phyloP scores from a whole-genome alignment of 1,140 invertebrate genomes.

The Marisa cornuarietis region DNA sequence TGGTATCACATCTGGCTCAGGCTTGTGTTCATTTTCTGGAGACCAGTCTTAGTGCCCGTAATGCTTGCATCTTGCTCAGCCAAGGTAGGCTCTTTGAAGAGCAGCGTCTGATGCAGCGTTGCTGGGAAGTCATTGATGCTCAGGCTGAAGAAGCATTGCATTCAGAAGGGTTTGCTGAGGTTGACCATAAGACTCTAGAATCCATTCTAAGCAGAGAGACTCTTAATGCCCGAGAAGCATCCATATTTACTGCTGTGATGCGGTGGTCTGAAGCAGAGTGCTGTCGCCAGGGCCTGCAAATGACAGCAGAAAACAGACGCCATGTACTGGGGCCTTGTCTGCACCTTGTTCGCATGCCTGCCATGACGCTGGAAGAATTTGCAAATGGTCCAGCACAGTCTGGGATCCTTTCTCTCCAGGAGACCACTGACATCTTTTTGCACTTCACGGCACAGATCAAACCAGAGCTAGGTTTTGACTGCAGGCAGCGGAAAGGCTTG shows the following conservation, averaged over 20 bases:
- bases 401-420: constrained; percentile 78
- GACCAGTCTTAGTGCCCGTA: constrained; percentile 80
- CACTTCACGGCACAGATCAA: constrained; percentile 81
- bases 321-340: constrained; percentile 77
- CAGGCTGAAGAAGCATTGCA: constrained; percentile 82
- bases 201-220: constrained; percentile 85
- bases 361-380: constrained; percentile 88
- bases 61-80: constrained; percentile 84
- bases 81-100: constrained; percentile 84
- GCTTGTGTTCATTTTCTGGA: constrained; percentile 86
- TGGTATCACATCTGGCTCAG: constrained; percentile 81
- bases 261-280: constrained; percentile 87
- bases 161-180: constrained; percentile 88
- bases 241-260: constrained; percentile 76
- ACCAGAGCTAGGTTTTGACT: constrained; percentile 82
- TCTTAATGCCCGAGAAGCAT: constrained; percentile 80
- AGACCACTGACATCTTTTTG: constrained; percentile 82
- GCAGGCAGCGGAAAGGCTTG: constrained; percentile 82
- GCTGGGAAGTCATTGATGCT: constrained; percentile 89
- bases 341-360: constrained; percentile 80
- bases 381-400: constrained; percentile 79
- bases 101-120: constrained; percentile 79
- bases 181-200: constrained; percentile 83
- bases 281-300: constrained; percentile 72
- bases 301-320: constrained; percentile 78